Percentiles rank a stretch among this genome's conserved stretches.
phyloP scores from a whole-genome alignment of 2,797 vertebrate genomes.

The Pteropus rufus region DNA sequence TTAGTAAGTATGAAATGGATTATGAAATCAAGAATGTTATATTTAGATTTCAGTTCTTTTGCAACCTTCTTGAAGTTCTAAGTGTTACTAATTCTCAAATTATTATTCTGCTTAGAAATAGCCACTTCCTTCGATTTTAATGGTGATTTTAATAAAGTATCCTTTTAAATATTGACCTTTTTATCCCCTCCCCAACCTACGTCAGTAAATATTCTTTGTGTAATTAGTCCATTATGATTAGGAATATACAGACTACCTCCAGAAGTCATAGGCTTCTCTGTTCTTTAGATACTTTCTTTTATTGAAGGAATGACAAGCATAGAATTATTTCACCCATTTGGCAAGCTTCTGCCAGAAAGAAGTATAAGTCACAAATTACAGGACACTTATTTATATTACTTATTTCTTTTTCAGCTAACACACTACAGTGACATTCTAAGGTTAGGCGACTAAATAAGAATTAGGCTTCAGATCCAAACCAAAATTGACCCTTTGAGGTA shows the following conservation, averaged over 20 bases:
- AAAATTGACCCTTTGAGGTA: slow-evolving; percentile 33
- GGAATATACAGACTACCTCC: background rate
- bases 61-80: background rate
- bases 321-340: background rate
- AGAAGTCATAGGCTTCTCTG: background rate
- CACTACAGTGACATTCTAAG: slow-evolving; percentile 33
- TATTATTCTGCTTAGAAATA: background rate
- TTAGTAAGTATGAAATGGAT: background rate
- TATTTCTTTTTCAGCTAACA: background rate
- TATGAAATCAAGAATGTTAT: slow-evolving; percentile 15
- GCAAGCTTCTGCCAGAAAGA: slow-evolving; percentile 23
- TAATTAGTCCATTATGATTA: background rate
- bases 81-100: background rate
- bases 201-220: background rate
- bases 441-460: slow-evolving; percentile 53
- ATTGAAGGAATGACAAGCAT: background rate
- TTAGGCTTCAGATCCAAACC: slow-evolving; percentile 53
- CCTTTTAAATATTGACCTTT: background rate
- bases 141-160: background rate
- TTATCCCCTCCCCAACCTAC: background rate
- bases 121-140: background rate
- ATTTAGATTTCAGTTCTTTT: background rate
- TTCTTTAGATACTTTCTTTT: background rate
- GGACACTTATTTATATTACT: slow-evolving; percentile 39
- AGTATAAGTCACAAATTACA: background rate